Conservation (phyloP, 1,140 invertebrate genomes). For the Anadara kagoshimensis region DNA sequence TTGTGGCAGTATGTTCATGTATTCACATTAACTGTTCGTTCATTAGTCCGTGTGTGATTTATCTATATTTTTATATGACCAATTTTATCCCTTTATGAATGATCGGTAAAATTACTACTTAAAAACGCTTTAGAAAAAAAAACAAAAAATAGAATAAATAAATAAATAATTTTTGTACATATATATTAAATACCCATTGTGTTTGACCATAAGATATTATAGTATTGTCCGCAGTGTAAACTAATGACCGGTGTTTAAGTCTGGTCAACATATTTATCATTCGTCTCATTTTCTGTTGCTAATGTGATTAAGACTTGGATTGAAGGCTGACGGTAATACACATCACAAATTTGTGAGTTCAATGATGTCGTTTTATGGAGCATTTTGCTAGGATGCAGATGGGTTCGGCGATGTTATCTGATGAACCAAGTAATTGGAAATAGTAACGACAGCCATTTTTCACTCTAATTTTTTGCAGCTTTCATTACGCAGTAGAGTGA, state of each 20-base stretch:
- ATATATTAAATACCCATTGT: too few species aligned
- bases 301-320: constrained; percentile 42
- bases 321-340: constrained; percentile 29
- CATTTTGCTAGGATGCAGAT: constrained; percentile 34
- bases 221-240: neutral
- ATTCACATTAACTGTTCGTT: too few species aligned
- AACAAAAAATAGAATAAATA: too few species aligned
- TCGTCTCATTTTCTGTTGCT: constrained; percentile 36
- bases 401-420: constrained; percentile 28
- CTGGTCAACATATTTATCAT: constrained; percentile 42
- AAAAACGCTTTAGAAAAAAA: too few species aligned
- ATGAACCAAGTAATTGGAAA: constrained; percentile 33
- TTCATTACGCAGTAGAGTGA: constrained; percentile 10
- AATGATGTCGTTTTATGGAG: constrained; percentile 31
- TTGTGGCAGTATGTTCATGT: too few species aligned
- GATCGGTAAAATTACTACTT: too few species aligned
- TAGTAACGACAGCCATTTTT: constrained; percentile 34
- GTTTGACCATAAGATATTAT: too few species aligned
- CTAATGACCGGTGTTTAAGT: constrained; percentile 26
- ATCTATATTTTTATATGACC: too few species aligned
- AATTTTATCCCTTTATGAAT: too few species aligned
- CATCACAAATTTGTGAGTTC: constrained; percentile 31
- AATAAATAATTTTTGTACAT: too few species aligned
- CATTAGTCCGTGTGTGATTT: too few species aligned
- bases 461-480: constrained; percentile 28